phyloP scores from a whole-genome alignment of 2,888 invertebrate genomes.

The Aricia artaxerxes region DNA sequence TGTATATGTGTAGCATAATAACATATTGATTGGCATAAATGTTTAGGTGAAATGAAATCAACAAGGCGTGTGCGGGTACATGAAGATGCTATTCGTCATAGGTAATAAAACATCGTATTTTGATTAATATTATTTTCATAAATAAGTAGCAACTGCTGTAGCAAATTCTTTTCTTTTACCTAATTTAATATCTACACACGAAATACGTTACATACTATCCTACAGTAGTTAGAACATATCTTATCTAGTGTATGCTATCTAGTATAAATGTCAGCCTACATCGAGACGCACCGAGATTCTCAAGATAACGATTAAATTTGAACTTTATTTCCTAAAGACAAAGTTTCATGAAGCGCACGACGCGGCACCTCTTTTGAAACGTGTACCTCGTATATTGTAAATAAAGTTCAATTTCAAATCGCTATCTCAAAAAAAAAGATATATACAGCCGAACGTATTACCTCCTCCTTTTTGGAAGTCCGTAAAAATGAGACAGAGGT shows the following conservation, averaged over 20 bases:
- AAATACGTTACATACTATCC: slow-evolving; percentile 35
- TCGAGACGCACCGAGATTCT: background rate
- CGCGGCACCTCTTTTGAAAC: background rate
- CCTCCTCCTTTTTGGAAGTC: no score
- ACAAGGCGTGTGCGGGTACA: slow-evolving; percentile 78
- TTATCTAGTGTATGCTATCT: slow-evolving; percentile 25
- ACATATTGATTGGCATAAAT: slow-evolving; percentile 68
- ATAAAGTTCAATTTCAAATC: background rate
- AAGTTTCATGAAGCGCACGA: background rate
- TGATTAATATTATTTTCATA: slow-evolving; percentile 54
- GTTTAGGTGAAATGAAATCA: slow-evolving; percentile 80
- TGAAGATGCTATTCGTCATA: slow-evolving; percentile 79
- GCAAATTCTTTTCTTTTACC: slow-evolving; percentile 47
- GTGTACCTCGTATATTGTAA: background rate
- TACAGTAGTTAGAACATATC: slow-evolving; percentile 44
- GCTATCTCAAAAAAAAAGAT: background rate
- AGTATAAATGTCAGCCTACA: background rate
- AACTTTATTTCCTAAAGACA: background rate
- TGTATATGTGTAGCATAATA: slow-evolving; percentile 35
- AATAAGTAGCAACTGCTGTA: slow-evolving; percentile 58
- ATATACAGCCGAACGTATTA: no score
- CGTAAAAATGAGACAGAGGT: background rate
- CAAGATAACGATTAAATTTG: background rate
- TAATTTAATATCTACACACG: slow-evolving; percentile 29
- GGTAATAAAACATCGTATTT: slow-evolving; percentile 66